Base-by-base conservation (phyloP, 2,888 invertebrate species). In the Drosophila greeni region DNA sequence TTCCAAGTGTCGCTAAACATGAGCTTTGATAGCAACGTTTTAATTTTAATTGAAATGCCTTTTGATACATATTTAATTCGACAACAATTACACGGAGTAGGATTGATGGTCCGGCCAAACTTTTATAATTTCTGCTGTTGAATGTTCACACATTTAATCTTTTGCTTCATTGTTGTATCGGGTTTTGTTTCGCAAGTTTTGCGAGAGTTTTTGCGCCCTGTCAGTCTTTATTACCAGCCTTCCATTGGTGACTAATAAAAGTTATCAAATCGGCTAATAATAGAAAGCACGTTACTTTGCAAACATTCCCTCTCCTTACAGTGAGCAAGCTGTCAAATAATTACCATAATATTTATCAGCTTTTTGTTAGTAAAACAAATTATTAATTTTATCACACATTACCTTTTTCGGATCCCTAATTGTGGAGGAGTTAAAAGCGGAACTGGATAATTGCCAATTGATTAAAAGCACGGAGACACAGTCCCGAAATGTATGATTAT, bases 201-300 rank as follows among this genome's bases (percentile, higher is more conserved):
- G 26, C 5, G 11, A 29, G 20, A 5, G 18, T 18, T 45, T 31
- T 31, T 47, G 45, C 45, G 9, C 45, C 45, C 37, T 29, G 57
- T 69, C 60, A 65, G 34, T 55, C 31, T 65, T 61, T 14, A 51
- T 65, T 70, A 33, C 29, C 14, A 14, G 18, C 29, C 18, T 29
- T 43, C 49, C 51, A 42, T 47, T 34, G 37, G 47, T 76, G 75
- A 75, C 65, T 70, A 77, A 77, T 57, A 47, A 16, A 54, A 53
- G 43, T 65, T 66, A 67, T 58, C 51, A 51, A 72, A 58, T 29
- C 45, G 29, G 58, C 70, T 79, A 74, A 72, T 66, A 76, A 76
- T 77, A 79, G 72, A 76, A 75, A 75, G 66, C 39, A 68, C 62
- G 40, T 79, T 76, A 79, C 52, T 67, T 72, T 43, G 67, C 67